Base-by-base conservation (phyloP, 2,888 invertebrate species). In the Marronus borbonicus region DNA sequence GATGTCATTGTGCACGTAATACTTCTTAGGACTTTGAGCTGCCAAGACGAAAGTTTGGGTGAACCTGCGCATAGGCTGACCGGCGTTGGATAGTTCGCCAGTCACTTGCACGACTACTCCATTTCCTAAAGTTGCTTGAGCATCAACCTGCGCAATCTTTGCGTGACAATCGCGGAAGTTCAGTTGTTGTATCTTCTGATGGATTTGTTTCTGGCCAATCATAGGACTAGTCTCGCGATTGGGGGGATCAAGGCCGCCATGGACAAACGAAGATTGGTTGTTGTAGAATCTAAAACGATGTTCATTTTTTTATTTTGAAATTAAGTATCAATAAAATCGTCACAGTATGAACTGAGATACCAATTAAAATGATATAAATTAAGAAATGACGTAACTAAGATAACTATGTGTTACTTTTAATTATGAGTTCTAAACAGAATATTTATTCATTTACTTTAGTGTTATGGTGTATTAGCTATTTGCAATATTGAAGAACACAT, bases 1-100 rank as follows among this genome's bases (percentile, higher is more conserved):
- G 89, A 99, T 98, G 90, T 99, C 98, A 89, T 99, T 99, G 89
- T 98, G 97, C 80, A 99, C 98, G 89, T 98, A 99, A 91, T 98
- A 99, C 90, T 98, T 97, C 91, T 97, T 98, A 79, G 98, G 97
- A 78, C 96, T 95, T 90, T 98, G 98, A 80, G 97, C 95, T 80
- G 97, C 98, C 88, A 99, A 90, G 78, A 99, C 98, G 90, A 99
- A 97, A 0, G 98, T 98, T 91, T 99, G 98, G 88, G 98, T 98
- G 90, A 99, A 99, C 78, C 98, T 95, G 31, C 98, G 93, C 98
- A 98, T 98, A 76, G 98, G 98, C 87, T 97, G 95, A 14, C 98
- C 98, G 87, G 96, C 97, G 90, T 98, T 98, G 78, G 97, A 97
- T 84, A 99, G 90, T 90, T 99, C 98, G 77, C 98, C 98, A 81